Conservation (phyloP, 2,888 invertebrate genomes). For the Acleris emargana region DNA sequence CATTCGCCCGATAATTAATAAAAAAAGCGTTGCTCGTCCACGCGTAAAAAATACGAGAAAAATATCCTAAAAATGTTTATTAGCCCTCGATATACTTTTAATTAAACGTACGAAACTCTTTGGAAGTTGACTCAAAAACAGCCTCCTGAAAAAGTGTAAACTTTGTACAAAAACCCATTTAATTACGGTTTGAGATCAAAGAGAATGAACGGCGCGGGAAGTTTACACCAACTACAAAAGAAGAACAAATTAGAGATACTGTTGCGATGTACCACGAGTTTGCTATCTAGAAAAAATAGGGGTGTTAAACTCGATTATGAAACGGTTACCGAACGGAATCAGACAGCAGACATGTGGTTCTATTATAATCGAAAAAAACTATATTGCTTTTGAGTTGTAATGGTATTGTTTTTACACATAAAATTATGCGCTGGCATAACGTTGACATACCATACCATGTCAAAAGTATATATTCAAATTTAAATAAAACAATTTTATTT, state of each 20-base stretch:
- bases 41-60: no score
- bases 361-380: no score
- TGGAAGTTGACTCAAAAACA: constrained; percentile 4
- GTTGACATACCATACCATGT: no score
- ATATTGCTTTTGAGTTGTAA: no score
- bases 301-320: not conserved
- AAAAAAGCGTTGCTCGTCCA: no score
- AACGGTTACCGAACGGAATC: no score
- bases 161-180: constrained; percentile 54
- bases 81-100: constrained; percentile 10
- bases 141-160: constrained; percentile 39
- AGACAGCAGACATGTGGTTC: no score
- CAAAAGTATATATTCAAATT: no score
- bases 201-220: constrained; percentile 44
- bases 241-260: constrained; percentile 42
- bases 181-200: constrained; percentile 63
- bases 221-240: constrained; percentile 51
- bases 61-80: constrained; percentile 2
- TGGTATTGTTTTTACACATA: no score
- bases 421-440: no score
- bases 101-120: constrained; percentile 7
- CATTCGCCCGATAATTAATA: no score
- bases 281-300: not conserved
- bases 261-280: constrained; percentile 40
- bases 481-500: no score